These are phyloP conservation scores for Drosophila bocqueti DNA, from an alignment of 1,140 invertebrate genomes.

Conservation along the genomic window DNA sequence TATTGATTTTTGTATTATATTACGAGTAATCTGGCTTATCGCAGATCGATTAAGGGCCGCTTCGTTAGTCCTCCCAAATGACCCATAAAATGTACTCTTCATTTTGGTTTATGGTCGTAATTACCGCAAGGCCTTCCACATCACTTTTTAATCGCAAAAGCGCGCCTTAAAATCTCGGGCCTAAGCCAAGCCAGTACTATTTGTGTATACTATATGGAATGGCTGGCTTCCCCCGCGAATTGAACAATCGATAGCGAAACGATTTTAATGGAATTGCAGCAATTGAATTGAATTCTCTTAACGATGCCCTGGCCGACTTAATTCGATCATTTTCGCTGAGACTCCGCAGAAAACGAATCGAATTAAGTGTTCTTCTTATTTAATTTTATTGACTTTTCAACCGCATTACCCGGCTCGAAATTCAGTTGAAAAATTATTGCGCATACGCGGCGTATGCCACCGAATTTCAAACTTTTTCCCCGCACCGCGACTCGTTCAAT, in stretches of 20 bases:
- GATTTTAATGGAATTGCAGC: conserved; percentile 33
- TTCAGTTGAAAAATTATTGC: conserved; percentile 22
- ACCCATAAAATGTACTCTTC: conserved; percentile 23
- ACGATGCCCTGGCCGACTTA: conserved; percentile 22
- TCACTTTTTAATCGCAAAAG: conserved; percentile 20
- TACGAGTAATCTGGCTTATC: neutral
- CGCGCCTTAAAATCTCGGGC: conserved; percentile 1
- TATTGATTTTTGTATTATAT: conserved; percentile 12
- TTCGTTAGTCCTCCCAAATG: conserved; percentile 13
- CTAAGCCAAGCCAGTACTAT: neutral
- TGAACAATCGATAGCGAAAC: conserved; percentile 31
- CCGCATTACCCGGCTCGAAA: conserved; percentile 12
- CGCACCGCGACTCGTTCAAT: conserved; percentile 24
- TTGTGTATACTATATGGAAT: neutral
- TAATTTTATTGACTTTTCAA: conserved; percentile 37
- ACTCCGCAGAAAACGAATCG: conserved; percentile 4
- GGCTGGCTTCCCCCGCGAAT: conserved; percentile 9
- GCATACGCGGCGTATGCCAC: conserved; percentile 21
- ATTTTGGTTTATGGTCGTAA: conserved; percentile 24
- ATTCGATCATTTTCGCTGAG: conserved; percentile 29
- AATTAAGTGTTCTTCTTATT: conserved; percentile 31
- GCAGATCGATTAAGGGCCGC: neutral
- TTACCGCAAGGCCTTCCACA: conserved; percentile 16
- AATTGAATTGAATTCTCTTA: conserved; percentile 38
- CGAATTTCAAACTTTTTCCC: conserved; percentile 4